A percentile compares a stretch with the other conserved stretches of the same genome.
phyloP scores from a whole-genome alignment of 2,888 invertebrate genomes.

The Drosophila cyrtoloma region DNA sequence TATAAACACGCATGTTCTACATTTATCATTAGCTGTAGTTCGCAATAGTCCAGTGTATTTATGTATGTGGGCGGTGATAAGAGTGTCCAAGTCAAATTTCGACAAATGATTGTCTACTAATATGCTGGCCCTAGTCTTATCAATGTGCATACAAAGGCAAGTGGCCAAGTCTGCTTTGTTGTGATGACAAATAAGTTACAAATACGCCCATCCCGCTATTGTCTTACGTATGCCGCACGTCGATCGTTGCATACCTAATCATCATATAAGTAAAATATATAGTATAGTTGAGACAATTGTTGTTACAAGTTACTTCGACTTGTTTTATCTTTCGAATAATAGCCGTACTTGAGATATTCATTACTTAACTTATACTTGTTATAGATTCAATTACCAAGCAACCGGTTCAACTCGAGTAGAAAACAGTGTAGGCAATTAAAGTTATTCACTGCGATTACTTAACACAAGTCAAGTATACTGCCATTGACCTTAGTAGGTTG shows the following conservation, averaged over 20 bases:
- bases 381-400: neutral
- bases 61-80: constrained; percentile 30
- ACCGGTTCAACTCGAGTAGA: neutral
- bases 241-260: constrained; percentile 6
- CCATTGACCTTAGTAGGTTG: neutral
- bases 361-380: constrained; percentile 9
- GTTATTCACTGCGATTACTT: constrained; percentile 1
- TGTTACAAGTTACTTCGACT: neutral
- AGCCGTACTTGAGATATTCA: constrained; percentile 14
- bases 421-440: constrained; percentile 2
- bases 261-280: constrained; percentile 8
- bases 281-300: neutral
- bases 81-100: constrained; percentile 7
- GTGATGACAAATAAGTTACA: neutral
- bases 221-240: constrained; percentile 32
- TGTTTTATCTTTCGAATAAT: constrained; percentile 6
- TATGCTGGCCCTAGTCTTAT: constrained; percentile 22
- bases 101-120: constrained; percentile 2
- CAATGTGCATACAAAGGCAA: constrained; percentile 4
- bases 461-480: neutral
- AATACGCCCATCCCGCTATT: constrained; percentile 8
- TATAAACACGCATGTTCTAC: neutral
- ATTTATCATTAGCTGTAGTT: constrained; percentile 10
- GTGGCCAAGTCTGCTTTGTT: neutral
- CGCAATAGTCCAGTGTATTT: constrained; percentile 19